Percentiles rank a stretch among this genome's conserved stretches.
Evolutionary conservation across 2,113 vertebrate species (phyloP).

Genomic region (Plotosus lineatus): DNA sequence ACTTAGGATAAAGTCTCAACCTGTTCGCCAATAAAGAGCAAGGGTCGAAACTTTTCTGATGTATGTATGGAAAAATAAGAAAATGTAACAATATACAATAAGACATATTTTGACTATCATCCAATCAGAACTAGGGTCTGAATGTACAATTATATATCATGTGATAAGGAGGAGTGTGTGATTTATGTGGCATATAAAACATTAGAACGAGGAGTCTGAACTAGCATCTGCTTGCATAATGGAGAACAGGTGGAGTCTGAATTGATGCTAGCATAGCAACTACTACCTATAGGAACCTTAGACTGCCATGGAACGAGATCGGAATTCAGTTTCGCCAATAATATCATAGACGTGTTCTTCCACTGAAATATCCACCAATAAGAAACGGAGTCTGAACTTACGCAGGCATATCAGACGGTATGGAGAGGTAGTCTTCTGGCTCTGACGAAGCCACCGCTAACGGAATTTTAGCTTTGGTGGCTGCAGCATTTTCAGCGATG

Average conservation of each 20-base stretch:
- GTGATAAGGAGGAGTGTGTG: neutral
- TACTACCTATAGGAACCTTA: neutral
- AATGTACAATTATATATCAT: neutral
- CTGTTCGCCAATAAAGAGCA: neutral
- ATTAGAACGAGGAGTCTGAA: neutral
- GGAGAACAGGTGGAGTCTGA: neutral
- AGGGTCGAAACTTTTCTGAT: neutral
- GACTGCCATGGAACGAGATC: neutral
- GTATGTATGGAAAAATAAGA: neutral
- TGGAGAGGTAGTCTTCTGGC: neutral
- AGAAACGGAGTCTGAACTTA: neutral
- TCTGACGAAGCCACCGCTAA: neutral
- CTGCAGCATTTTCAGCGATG: fast-evolving
- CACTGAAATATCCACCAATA: neutral
- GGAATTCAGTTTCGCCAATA: neutral
- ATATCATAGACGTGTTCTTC: neutral
- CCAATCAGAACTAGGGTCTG: neutral
- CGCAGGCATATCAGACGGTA: conserved; percentile 30
- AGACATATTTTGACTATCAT: neutral
- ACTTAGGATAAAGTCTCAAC: too few relatives aligned
- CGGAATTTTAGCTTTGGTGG: neutral
- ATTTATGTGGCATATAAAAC: neutral
- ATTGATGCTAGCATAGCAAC: neutral
- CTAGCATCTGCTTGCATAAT: neutral
- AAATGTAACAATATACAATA: too few relatives aligned